These are phyloP conservation scores for Phenganax subtilis DNA, from an alignment of 92 coral and sea anemone genomes.

Conservation along the genomic window DNA sequence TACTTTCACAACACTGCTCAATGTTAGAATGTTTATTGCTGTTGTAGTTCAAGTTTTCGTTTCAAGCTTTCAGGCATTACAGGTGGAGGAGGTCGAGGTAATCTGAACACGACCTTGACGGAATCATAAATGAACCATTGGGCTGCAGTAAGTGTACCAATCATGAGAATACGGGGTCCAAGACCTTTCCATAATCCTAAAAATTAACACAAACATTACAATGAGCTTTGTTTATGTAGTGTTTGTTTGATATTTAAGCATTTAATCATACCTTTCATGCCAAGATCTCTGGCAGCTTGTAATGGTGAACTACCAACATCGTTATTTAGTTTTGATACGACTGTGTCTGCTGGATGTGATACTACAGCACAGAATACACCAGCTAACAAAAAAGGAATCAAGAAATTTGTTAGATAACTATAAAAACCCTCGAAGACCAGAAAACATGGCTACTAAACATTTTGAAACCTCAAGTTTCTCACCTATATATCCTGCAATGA, in stretches of 20 bases:
- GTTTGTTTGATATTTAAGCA: no score
- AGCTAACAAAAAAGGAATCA: slow-evolving; percentile 48
- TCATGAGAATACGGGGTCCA: slow-evolving; percentile 99
- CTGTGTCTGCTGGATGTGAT: slow-evolving; percentile 98
- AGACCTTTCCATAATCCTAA: slow-evolving; percentile 95
- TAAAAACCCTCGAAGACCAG: not conserved
- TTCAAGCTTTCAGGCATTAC: slow-evolving; percentile 96
- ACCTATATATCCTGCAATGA: slow-evolving; percentile 98
- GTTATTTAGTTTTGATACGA: slow-evolving; percentile 93
- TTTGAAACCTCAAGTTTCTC: slow-evolving; percentile 29
- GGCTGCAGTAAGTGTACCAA: slow-evolving; percentile 96
- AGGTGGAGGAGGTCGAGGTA: slow-evolving; percentile 99
- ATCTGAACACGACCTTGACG: slow-evolving; percentile 92
- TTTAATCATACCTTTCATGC: slow-evolving; percentile 65
- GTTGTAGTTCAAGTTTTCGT: slow-evolving; percentile 53
- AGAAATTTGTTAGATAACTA: not conserved
- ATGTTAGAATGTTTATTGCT: not conserved
- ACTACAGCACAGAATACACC: slow-evolving; percentile 98
- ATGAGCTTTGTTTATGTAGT: not conserved
- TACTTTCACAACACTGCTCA: not conserved
- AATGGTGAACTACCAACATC: slow-evolving; percentile 90
- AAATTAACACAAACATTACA: not conserved
- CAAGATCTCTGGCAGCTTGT: slow-evolving; percentile 91
- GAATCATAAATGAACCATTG: slow-evolving; percentile 99
- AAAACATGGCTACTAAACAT: not conserved